Evolutionary conservation across 2,113 vertebrate genomes (phyloP).

Genomic region (Pluvialis apricaria): DNA sequence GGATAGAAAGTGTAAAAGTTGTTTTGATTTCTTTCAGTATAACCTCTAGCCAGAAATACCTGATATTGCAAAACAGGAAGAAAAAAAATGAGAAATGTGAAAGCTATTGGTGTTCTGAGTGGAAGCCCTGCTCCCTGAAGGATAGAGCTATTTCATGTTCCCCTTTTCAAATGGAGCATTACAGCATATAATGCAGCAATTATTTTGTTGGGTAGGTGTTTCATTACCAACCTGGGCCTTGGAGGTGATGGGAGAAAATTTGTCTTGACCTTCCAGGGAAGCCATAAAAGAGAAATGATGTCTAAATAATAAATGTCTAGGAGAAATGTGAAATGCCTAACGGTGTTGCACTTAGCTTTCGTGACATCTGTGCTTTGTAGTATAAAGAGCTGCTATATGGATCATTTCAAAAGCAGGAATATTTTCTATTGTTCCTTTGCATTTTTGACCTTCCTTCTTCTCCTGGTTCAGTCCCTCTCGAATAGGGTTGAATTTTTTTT

Average conservation of each 20-base stretch:
- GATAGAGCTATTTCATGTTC: slow-evolving; percentile 4
- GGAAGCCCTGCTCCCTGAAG: slow-evolving; percentile 8
- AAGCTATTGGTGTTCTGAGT: not conserved
- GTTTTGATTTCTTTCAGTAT: not conserved
- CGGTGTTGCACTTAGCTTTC: not conserved
- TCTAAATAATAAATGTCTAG: slow-evolving; percentile 35
- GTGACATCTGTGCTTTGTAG: not conserved
- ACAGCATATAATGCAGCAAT: not conserved
- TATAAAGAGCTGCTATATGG: not conserved
- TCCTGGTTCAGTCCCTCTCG: not conserved
- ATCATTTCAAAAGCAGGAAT: not conserved
- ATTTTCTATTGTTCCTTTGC: not conserved
- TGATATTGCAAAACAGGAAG: not conserved
- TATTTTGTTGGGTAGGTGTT: slow-evolving; percentile 53
- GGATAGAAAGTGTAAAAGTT: not conserved
- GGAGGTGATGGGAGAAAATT: slow-evolving; percentile 46
- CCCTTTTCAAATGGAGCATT: slow-evolving; percentile 1
- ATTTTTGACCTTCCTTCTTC: slow-evolving; percentile 20
- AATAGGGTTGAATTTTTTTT: not conserved
- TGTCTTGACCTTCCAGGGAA: slow-evolving; percentile 36
- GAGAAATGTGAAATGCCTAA: slow-evolving; percentile 1
- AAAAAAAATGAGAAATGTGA: not conserved
- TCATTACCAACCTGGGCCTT: slow-evolving; percentile 53
- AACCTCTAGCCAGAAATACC: not conserved
- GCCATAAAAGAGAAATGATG: slow-evolving; percentile 24